A percentile compares a stretch with the other conserved stretches of the same genome.
Evolutionary conservation across 2,113 vertebrate genomes (phyloP).

Genomic region (Zosterops borbonicus): DNA sequence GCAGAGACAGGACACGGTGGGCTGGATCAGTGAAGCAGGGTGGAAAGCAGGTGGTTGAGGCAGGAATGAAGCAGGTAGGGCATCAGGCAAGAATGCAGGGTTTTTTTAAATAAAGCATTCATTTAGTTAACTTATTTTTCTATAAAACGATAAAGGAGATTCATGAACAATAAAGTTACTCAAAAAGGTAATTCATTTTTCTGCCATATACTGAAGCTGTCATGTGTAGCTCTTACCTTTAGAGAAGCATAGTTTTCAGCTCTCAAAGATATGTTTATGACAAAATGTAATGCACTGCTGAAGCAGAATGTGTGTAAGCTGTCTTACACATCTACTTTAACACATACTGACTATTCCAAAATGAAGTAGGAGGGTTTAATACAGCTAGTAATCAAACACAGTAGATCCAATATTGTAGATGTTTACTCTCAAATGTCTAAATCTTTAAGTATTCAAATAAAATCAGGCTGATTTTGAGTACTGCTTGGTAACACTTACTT

Average conservation of each 20-base stretch:
- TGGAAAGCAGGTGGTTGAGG: not conserved
- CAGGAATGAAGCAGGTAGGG: not conserved
- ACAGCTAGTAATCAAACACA: not conserved
- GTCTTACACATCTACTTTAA: not conserved
- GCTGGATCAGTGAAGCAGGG: accelerated
- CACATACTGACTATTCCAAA: not conserved
- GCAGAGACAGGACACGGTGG: no score
- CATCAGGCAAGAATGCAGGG: not conserved
- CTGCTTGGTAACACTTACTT: not conserved
- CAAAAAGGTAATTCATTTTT: not conserved
- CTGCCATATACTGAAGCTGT: not conserved
- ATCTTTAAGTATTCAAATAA: not conserved
- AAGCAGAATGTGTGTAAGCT: not conserved
- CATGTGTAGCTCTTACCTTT: not conserved
- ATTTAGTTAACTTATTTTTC: not conserved
- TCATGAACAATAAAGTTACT: no score
- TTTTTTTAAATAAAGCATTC: not conserved
- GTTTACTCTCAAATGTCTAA: not conserved
- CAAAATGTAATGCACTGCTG: not conserved
- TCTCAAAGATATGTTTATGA: not conserved
- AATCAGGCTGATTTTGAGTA: not conserved
- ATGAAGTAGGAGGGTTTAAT: not conserved
- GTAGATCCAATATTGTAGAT: not conserved
- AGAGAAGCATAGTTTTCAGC: not conserved
- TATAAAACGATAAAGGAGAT: not conserved